These are phyloP conservation scores for Nycticebus coucang DNA, from an alignment of 2,113 vertebrate genomes.

Conservation along the genomic window DNA sequence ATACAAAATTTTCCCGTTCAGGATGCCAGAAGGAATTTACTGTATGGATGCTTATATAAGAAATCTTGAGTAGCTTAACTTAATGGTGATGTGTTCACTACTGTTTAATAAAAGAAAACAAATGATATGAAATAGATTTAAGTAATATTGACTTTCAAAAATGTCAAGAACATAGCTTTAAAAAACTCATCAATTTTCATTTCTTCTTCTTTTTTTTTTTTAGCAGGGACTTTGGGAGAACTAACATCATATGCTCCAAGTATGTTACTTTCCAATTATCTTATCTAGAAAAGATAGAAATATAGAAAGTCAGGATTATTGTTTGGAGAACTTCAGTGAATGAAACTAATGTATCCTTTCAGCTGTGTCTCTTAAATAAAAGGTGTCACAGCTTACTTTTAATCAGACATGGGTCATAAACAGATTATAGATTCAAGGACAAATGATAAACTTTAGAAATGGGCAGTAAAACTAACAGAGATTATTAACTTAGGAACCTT, in stretches of 20 bases:
- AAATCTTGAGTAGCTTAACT: constrained; percentile 37
- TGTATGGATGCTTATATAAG: not conserved
- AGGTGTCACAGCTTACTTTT: not conserved
- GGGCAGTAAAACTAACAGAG: not conserved
- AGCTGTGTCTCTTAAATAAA: not conserved
- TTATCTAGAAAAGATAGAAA: constrained; percentile 26
- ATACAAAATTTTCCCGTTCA: constrained; percentile 17
- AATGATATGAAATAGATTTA: not conserved
- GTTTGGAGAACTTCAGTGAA: constrained; percentile 17
- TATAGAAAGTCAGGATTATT: not conserved
- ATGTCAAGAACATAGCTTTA: not conserved
- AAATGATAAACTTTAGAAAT: not conserved
- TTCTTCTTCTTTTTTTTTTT: not conserved
- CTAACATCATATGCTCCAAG: not conserved
- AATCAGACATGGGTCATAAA: not conserved
- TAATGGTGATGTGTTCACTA: not conserved
- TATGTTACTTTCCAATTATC: not conserved
- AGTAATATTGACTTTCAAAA: not conserved
- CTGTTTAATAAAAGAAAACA: not conserved
- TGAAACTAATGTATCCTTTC: not conserved
- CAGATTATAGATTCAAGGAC: not conserved
- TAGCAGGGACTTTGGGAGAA: not conserved
- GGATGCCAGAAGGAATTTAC: constrained; percentile 30
- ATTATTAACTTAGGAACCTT: not conserved
- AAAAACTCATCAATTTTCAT: not conserved